Base-by-base conservation (phyloP, 2,797 vertebrate genomes). In the Danio jaintianensis region DNA sequence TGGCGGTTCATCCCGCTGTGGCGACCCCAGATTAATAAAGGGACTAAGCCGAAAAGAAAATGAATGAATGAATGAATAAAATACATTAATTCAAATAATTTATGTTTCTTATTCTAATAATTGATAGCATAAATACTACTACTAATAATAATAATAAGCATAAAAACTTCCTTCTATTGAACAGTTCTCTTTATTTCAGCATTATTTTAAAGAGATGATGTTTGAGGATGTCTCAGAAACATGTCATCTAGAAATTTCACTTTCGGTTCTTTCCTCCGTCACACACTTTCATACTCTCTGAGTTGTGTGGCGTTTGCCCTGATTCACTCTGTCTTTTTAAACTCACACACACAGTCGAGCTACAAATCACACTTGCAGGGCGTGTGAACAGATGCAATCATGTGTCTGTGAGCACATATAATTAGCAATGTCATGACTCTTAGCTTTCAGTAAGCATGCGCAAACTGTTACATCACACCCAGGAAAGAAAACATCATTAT, bases 281-380 rank as follows among this genome's bases (percentile, higher is more conserved):
- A 63, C 9, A 29, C 47, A 40, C 10, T 43, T 40, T 38, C 7
- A 36, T 29, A 58, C 4, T 16, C 42, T 79, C 20, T 13, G 10
- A 55, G 56, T 56, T 63, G 15, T 55, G 48, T 66, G 47, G 58
- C 38, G 18, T 63, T 15, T 69, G 29, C 7, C 45, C 53, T 16
- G 59, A 45, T 53, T 47, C 68, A 36, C 68, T 36, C 7, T 63
- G 59, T 56, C 48, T 40, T 56, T 53, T 67, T 72, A 53, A 79
- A 72, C 58, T 79, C 47, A 53, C 38, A 52, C 68, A 59, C 66
- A 69, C 22, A 68, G 15, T 55, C 18, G 15, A 72, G 22, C 38
- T 45, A 45, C 10, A 63, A 72, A 64, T 38, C 47, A 22, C 43
- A 40, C 38, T 45, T 20, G 22, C 18, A 59, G n/a, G 43, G 55